Evolutionary conservation across 2,888 invertebrate genomes (phyloP).

Genomic region (Drosophila neutralis): DNA sequence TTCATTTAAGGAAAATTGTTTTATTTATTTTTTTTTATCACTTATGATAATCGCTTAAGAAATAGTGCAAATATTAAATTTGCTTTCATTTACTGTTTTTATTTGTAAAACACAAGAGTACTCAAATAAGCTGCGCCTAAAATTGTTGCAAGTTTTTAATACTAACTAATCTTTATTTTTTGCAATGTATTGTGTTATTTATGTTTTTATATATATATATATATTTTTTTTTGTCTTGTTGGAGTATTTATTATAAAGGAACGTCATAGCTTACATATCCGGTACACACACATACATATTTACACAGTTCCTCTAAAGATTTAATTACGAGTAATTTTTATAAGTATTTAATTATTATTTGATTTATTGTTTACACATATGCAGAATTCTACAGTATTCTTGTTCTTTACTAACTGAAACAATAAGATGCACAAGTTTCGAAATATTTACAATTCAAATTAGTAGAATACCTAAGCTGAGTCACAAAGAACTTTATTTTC

Average conservation of each 20-base stretch:
- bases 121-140: conserved; percentile 38
- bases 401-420: conserved; percentile 1
- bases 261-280: conserved; percentile 45
- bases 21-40: conserved; percentile 58
- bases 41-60: conserved; percentile 66
- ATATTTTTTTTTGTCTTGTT: conserved; percentile 21
- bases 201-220: not conserved
- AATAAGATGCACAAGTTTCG: not conserved
- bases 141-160: conserved; percentile 54
- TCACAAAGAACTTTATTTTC: not conserved
- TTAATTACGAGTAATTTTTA: conserved; percentile 10
- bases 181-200: not conserved
- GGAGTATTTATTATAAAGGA: conserved; percentile 41
- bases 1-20: conserved; percentile 63
- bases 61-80: conserved; percentile 55
- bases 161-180: conserved; percentile 53
- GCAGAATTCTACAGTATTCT: conserved; percentile 32
- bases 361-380: conserved; percentile 49
- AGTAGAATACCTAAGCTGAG: not conserved
- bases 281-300: conserved; percentile 47
- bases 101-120: conserved; percentile 23
- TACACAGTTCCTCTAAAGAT: conserved; percentile 56
- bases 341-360: conserved; percentile 9
- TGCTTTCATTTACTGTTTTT: conserved; percentile 25
- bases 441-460: conserved; percentile 43